Evolutionary conservation across 2,888 invertebrate genomes (phyloP).

Genomic region (Apotomis betuletana): DNA sequence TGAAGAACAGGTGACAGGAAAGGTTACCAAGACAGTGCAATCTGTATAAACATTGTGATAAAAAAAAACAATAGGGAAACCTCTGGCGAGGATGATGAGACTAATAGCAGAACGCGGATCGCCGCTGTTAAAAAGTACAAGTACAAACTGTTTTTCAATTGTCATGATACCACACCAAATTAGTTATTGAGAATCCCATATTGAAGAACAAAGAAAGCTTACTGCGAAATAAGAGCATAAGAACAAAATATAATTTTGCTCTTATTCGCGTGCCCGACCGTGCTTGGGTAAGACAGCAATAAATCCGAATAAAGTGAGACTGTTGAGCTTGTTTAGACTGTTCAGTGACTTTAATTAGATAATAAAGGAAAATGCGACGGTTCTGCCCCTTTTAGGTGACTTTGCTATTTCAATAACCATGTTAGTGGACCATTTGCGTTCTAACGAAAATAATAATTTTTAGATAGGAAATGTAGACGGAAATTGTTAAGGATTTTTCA

Average conservation of each 20-base stretch:
- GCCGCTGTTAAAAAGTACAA: no score
- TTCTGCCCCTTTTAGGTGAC: background rate
- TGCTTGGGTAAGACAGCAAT: conserved; percentile 16
- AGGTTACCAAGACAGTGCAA: no score
- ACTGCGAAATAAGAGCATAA: conserved; percentile 2
- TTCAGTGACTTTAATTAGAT: conserved; percentile 23
- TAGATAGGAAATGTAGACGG: background rate
- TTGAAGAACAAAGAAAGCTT: conserved; percentile 6
- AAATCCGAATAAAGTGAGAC: conserved; percentile 30
- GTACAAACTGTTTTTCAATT: background rate
- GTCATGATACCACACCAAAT: background rate
- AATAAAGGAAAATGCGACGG: conserved; percentile 15
- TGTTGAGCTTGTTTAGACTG: conserved; percentile 17
- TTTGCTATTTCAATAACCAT: conserved; percentile 13
- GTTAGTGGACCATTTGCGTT: background rate
- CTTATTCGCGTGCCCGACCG: background rate
- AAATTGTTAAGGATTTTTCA: no score
- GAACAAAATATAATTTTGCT: conserved; percentile 11
- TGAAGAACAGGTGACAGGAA: no score
- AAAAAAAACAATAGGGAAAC: no score
- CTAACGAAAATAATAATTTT: conserved; percentile 1
- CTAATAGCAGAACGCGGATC: no score
- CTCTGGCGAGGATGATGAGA: no score
- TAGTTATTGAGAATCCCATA: background rate
- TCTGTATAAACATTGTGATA: no score